Evolutionary conservation across 2,797 vertebrate species (phyloP).

Genomic region (Hippoglossus hippoglossus): DNA sequence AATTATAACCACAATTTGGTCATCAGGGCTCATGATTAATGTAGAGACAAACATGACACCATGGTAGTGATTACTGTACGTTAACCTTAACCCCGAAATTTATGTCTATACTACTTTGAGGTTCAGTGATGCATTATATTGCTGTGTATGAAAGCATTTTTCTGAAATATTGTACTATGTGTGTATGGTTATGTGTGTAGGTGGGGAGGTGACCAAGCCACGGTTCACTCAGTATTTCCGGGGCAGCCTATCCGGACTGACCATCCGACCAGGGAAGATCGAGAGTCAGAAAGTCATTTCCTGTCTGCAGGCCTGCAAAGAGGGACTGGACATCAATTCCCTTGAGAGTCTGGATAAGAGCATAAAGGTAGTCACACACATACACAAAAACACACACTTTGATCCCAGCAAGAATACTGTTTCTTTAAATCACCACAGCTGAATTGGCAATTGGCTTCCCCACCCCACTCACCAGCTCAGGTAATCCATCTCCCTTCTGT

Average conservation of each 20-base stretch:
- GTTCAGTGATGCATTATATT: not conserved
- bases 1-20: slow-evolving; percentile 37
- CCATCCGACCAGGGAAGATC: slow-evolving; percentile 93
- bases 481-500: slow-evolving; percentile 64
- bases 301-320: slow-evolving; percentile 98
- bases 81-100: not conserved
- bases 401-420: not conserved
- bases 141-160: not conserved
- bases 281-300: slow-evolving; percentile 98
- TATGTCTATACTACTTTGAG: not conserved
- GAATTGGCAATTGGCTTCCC: slow-evolving; percentile 41
- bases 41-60: not conserved
- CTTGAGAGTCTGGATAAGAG: slow-evolving; percentile 92
- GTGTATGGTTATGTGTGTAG: slow-evolving; percentile 72
- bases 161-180: not conserved
- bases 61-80: slow-evolving; percentile 10
- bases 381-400: slow-evolving; percentile 8
- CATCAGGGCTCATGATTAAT: slow-evolving; percentile 25
- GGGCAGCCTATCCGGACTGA: slow-evolving; percentile 96
- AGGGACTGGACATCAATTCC: slow-evolving; percentile 96
- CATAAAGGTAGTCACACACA: slow-evolving; percentile 88
- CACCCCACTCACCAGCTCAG: not conserved
- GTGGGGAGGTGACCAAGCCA: slow-evolving; percentile 94
- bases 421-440: slow-evolving; percentile 27
- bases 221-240: slow-evolving; percentile 96